Evolutionary conservation across 1,140 invertebrate genomes (phyloP).

Genomic region (Marisa cornuarietis): DNA sequence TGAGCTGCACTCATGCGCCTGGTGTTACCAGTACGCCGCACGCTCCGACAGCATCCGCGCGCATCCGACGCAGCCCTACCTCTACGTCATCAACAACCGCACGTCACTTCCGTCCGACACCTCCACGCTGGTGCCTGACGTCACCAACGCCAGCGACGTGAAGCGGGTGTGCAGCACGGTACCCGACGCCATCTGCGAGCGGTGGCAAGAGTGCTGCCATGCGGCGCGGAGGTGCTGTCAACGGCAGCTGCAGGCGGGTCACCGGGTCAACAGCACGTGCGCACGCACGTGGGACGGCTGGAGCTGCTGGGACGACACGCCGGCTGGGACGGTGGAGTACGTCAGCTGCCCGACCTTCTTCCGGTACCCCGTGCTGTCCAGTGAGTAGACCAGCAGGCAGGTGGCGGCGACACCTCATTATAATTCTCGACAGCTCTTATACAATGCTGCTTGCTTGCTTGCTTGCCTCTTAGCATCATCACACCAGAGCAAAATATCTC

Average conservation of each 20-base stretch:
- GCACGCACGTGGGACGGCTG: constrained; percentile 84
- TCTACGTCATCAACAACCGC: constrained; percentile 28
- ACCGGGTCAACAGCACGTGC: constrained; percentile 69
- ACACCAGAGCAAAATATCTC: no score
- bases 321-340: constrained; percentile 76
- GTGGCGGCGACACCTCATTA: no score
- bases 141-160: constrained; percentile 38
- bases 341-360: constrained; percentile 79
- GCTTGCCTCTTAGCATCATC: no score
- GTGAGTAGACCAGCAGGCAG: constrained; percentile 31
- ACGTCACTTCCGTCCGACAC: constrained; percentile 14
- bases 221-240: constrained; percentile 45
- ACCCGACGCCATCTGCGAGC: constrained; percentile 36
- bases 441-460: no score
- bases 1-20: constrained; percentile 54
- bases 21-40: constrained; percentile 56
- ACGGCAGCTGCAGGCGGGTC: constrained; percentile 43
- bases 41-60: constrained; percentile 18
- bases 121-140: constrained; percentile 28
- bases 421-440: no score
- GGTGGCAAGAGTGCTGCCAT: constrained; percentile 46
- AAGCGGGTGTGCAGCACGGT: constrained; percentile 42
- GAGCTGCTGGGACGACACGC: constrained; percentile 86
- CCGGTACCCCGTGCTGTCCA: constrained; percentile 41
- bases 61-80: constrained; percentile 6